These are phyloP conservation scores for Zaprionus tsacasi DNA, from an alignment of 1,140 invertebrate species.

Conservation along the genomic window DNA sequence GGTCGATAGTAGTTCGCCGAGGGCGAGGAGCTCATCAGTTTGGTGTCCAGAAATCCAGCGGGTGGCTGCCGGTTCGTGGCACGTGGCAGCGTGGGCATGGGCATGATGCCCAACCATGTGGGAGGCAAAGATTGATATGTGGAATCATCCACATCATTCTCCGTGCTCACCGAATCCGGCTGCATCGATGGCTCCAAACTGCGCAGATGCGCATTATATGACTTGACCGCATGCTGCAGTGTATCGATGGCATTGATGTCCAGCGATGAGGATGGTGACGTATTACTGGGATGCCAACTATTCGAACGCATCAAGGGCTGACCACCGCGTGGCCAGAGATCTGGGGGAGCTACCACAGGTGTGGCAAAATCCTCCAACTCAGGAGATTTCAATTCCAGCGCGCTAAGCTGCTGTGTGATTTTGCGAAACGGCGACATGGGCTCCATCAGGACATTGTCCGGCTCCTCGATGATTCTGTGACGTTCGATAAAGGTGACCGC, in stretches of 20 bases:
- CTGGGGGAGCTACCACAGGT: slow-evolving; percentile 87
- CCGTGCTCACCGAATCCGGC: background rate
- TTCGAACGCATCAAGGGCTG: slow-evolving; percentile 77
- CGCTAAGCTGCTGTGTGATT: slow-evolving; percentile 90
- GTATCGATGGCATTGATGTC: slow-evolving; percentile 80
- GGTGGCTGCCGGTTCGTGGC: slow-evolving; percentile 31
- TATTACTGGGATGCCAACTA: slow-evolving; percentile 73
- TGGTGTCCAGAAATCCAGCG: slow-evolving; percentile 88
- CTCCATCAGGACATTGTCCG: slow-evolving; percentile 83
- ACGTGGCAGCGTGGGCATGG: background rate
- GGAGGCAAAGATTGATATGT: slow-evolving; percentile 79
- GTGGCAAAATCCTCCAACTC: slow-evolving; percentile 90
- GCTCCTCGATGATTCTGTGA: slow-evolving; percentile 85
- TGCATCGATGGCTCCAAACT: slow-evolving; percentile 43
- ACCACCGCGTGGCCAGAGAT: slow-evolving; percentile 86
- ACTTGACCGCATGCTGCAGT: slow-evolving; percentile 77
- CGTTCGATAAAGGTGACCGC: slow-evolving; percentile 92
- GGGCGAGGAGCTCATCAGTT: slow-evolving; percentile 90
- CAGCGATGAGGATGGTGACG: slow-evolving; percentile 67
- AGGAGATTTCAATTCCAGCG: slow-evolving; percentile 88
- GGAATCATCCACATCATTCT: slow-evolving; percentile 28
- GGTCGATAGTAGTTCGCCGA: slow-evolving; percentile 93
- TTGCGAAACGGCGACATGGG: slow-evolving; percentile 90
- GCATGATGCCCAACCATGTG: slow-evolving; percentile 28
- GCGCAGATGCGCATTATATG: slow-evolving; percentile 77